A percentile compares a stretch with the other conserved stretches of the same genome.
Conservation (phyloP, 2,113 vertebrate genomes). For the Mustela nigripes region DNA sequence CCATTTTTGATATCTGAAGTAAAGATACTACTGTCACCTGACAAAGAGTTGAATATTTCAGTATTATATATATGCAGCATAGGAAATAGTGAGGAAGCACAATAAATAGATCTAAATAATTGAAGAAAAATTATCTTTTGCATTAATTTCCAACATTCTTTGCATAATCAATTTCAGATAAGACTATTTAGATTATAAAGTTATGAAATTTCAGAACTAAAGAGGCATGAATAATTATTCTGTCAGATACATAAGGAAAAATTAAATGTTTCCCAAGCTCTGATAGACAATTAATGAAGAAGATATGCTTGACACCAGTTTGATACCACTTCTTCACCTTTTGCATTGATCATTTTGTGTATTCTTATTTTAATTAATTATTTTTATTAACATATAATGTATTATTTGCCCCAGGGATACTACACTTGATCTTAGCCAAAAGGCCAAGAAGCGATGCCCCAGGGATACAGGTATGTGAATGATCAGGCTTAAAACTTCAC, state of each 20-base stretch:
- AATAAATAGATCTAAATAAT: background rate
- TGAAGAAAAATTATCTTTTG: background rate
- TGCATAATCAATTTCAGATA: background rate
- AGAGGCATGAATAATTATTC: background rate
- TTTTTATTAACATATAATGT: no score
- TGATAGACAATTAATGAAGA: background rate
- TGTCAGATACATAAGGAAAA: background rate
- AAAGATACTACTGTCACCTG: background rate
- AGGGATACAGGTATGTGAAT: no score
- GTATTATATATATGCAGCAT: background rate
- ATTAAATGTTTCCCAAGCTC: background rate
- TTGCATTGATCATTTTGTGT: background rate
- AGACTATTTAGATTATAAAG: background rate
- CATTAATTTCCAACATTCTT: background rate
- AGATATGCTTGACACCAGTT: background rate
- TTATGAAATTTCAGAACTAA: constrained; percentile 13
- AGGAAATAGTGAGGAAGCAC: background rate
- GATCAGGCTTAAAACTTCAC: no score
- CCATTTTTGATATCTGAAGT: background rate
- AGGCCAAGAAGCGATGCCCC: no score
- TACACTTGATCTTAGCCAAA: no score
- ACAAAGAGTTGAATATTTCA: background rate
- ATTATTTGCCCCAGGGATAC: no score
- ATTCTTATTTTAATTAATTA: background rate
- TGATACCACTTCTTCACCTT: background rate